Evolutionary conservation across 2,113 vertebrate genomes (phyloP).

Genomic region (Phaethon lepturus): DNA sequence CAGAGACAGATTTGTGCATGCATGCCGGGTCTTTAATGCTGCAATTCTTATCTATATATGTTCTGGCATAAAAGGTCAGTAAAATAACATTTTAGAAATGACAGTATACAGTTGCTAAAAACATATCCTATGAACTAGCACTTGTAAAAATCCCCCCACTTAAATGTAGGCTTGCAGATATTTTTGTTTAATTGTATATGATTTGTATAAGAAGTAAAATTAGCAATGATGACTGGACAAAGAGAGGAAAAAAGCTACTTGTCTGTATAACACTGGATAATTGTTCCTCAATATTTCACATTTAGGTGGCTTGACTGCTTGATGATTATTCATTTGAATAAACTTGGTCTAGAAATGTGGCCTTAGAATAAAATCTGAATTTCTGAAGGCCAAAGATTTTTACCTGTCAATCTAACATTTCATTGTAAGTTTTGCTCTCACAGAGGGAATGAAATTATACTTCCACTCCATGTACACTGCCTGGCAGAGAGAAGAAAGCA

Average conservation of each 20-base stretch:
- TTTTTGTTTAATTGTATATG: slow-evolving; percentile 68
- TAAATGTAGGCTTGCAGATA: slow-evolving; percentile 27
- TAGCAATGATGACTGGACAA: slow-evolving; percentile 55
- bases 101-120: neutral
- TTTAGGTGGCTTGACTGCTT: slow-evolving; percentile 41
- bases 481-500: slow-evolving; percentile 61
- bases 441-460: slow-evolving; percentile 36
- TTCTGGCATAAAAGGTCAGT: slow-evolving; percentile 23
- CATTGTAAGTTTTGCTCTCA: neutral
- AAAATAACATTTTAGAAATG: slow-evolving; percentile 25
- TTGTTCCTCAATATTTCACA: slow-evolving; percentile 65
- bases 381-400: slow-evolving; percentile 66
- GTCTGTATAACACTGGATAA: slow-evolving; percentile 50
- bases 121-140: neutral
- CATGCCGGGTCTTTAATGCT: neutral
- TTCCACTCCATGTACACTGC: slow-evolving; percentile 63
- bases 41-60: neutral
- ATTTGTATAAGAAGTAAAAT: slow-evolving; percentile 68
- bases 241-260: slow-evolving; percentile 44
- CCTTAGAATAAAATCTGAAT: slow-evolving; percentile 61
- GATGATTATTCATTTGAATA: slow-evolving; percentile 67
- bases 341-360: slow-evolving; percentile 51
- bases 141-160: neutral
- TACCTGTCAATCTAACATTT: slow-evolving; percentile 38
- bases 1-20: neutral